Percentiles rank a stretch among this genome's conserved stretches.
Evolutionary conservation across 2,888 invertebrate species (phyloP).

Genomic region (Rotaria macrura): DNA sequence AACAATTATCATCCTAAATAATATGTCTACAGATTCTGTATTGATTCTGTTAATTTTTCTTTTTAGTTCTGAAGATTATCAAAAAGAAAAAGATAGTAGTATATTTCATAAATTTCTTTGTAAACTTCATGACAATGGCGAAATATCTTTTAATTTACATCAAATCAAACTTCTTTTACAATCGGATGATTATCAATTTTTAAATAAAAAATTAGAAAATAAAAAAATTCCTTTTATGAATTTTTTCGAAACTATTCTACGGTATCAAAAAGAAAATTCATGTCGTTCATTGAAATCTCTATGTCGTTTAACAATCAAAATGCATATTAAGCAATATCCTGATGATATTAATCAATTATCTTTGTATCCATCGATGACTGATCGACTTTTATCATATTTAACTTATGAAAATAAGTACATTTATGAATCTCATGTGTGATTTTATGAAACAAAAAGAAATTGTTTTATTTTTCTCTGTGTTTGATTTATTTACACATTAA

Average conservation of each 20-base stretch:
- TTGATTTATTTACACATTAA: too few relatives aligned
- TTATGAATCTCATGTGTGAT: conserved; percentile 9
- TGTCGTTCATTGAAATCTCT: background rate
- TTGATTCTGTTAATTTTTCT: too few relatives aligned
- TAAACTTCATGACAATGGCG: conserved; percentile 9
- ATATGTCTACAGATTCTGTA: too few relatives aligned
- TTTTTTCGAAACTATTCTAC: background rate
- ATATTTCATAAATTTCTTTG: background rate
- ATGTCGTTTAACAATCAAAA: background rate
- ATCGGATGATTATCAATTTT: background rate
- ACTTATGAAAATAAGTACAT: conserved; percentile 1
- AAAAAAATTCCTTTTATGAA: background rate
- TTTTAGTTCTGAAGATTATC: background rate
- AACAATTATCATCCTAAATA: background rate
- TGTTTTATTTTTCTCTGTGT: background rate
- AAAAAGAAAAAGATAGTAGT: background rate
- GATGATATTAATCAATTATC: background rate
- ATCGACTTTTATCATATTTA: background rate
- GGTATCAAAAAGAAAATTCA: background rate
- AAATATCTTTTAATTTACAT: background rate
- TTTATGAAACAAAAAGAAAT: background rate
- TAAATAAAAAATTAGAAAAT: conserved; percentile 20
- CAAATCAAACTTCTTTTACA: background rate
- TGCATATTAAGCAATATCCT: conserved; percentile 9
- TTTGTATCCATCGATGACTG: background rate